These are phyloP conservation scores for Diadromus collaris DNA, from an alignment of 2,888 invertebrate species.

Conservation along the genomic window DNA sequence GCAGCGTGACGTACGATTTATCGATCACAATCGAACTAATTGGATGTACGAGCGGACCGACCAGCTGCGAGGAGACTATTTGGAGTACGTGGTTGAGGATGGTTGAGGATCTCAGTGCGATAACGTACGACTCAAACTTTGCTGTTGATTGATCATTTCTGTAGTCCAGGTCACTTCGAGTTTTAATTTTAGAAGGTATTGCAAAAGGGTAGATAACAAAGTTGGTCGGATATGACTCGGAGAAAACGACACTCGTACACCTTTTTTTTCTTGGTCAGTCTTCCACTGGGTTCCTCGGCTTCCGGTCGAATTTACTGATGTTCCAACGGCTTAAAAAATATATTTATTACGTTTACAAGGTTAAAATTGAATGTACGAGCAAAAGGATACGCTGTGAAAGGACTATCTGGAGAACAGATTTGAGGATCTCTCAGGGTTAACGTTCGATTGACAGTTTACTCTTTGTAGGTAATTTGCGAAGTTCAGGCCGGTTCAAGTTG, in stretches of 20 bases:
- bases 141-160: background rate
- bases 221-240: background rate
- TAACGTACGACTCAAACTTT: background rate
- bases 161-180: too few relatives aligned
- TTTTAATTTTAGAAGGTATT: too few relatives aligned
- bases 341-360: too few relatives aligned
- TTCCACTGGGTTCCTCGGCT: too few relatives aligned
- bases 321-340: too few relatives aligned
- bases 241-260: too few relatives aligned
- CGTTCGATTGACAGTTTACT: background rate
- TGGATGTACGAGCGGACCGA: conserved; percentile 50
- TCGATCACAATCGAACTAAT: conserved; percentile 57
- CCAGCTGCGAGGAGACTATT: background rate
- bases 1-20: conserved; percentile 43
- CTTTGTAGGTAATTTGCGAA: too few relatives aligned
- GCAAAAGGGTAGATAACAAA: too few relatives aligned
- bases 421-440: background rate
- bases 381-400: background rate
- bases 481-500: too few relatives aligned
- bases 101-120: background rate
- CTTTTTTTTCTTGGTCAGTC: too few relatives aligned
- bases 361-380: conserved; percentile 35
- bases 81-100: background rate
- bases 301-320: too few relatives aligned
- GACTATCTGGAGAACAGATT: background rate